These are phyloP conservation scores for Paedocypris micromegethes DNA, from an alignment of 2,797 vertebrate species.

Conservation along the genomic window DNA sequence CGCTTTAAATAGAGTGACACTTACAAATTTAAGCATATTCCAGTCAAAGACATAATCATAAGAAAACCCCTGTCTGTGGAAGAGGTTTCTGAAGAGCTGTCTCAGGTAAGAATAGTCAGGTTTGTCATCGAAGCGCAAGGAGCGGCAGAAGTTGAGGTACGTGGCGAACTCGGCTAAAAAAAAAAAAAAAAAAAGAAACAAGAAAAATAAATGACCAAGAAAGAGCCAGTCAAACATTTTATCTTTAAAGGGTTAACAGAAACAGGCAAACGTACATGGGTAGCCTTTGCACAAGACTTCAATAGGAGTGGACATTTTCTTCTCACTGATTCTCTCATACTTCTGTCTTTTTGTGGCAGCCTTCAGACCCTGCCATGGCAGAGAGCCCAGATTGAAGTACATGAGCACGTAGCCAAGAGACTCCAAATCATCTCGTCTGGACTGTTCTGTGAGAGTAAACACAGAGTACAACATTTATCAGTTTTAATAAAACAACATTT, in stretches of 20 bases:
- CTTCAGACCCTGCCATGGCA: constrained; percentile 87
- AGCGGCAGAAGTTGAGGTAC: constrained; percentile 96
- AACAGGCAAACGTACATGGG: constrained; percentile 70
- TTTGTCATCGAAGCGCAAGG: constrained; percentile 95
- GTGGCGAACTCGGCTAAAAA: constrained; percentile 90
- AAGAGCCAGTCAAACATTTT: too few relatives aligned
- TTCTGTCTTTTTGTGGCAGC: constrained; percentile 87
- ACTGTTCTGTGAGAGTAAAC: constrained; percentile 69
- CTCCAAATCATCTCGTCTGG: constrained; percentile 83
- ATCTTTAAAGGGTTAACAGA: not conserved
- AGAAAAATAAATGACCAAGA: not conserved
- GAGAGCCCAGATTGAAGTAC: constrained; percentile 87
- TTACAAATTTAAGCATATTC: constrained; percentile 99
- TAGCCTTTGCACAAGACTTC: constrained; percentile 88
- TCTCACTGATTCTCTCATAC: constrained; percentile 85
- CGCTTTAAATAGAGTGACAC: constrained; percentile 51
- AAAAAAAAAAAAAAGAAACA: constrained; percentile 20
- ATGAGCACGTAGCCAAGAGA: constrained; percentile 85
- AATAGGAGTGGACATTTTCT: constrained; percentile 90
- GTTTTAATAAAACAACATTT: not conserved
- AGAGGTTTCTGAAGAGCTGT: constrained; percentile 93
- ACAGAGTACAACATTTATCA: not conserved
- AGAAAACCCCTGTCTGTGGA: constrained; percentile 94
- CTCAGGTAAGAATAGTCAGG: constrained; percentile 94
- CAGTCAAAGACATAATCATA: constrained; percentile 98